Evolutionary conservation across 2,113 vertebrate species (phyloP), one percentile per base, ranked within the genome.

Genomic region (Ammospiza caudacuta): DNA sequence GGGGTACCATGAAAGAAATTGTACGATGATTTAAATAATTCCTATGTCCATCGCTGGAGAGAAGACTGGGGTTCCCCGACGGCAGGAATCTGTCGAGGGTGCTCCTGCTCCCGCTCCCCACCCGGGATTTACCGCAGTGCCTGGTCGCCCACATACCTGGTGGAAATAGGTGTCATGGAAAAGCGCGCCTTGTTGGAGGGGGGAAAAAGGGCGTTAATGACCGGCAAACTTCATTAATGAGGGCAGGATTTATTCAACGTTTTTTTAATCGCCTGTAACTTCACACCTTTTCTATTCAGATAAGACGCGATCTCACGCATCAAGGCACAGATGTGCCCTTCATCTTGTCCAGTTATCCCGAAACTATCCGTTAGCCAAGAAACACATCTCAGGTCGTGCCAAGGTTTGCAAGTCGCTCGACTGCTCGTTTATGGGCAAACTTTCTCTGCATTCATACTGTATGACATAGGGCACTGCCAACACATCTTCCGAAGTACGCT

Each of bases 401-500:
- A 21, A 28, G 22, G 49, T 5, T 8, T 29, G 41, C 33, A 5
- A 58, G 3, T 5, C 3, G 3, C 5, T 2, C 9, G 8, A 29
- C 41, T 66, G n/a, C 29, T 55, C 29, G 0, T 39, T 54, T 7
- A 21, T 2, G 15, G 35, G 44, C 27, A 68, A 16, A 21, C 5
- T 15, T 15, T 20, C 15, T 11, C 4, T 6, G 31, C 27, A 17
- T 12, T 13, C 16, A 18, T 18, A 16, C 27, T 14, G 46, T 58
- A 8, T 6, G 44, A 54, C 21, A 23, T 6, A 6, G 0, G 35
- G 37, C 43, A 9, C 4, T 14, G 11, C 29, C 10, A 9, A 55
- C 55, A 49, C 2, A 27, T 5, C 23, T 47, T 18, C 21, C 4
- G 9, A 15, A 7, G 12, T 3, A 49, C 1, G 1, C 3, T 0